These are phyloP conservation scores for Stichodactyla helianthus DNA, from an alignment of 64 coral and sea anemone genomes.

Conservation along the genomic window DNA sequence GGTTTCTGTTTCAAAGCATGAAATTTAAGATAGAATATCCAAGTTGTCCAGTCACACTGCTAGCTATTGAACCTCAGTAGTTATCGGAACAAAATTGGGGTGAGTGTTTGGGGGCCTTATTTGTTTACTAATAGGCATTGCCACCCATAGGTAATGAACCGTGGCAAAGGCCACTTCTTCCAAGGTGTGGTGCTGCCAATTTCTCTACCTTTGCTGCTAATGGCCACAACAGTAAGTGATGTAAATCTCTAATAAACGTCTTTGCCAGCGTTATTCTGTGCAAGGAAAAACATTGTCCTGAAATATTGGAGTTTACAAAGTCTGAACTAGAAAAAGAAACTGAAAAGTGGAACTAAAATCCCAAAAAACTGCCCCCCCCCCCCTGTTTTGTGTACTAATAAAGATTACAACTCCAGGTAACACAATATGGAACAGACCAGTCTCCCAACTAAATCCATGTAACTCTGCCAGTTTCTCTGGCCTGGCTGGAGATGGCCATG, in stretches of 20 bases:
- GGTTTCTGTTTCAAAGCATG: too few relatives aligned
- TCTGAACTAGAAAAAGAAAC: too few relatives aligned
- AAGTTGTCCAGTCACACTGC: too few relatives aligned
- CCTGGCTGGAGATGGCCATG: conserved; percentile 69
- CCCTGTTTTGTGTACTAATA: conserved; percentile 40
- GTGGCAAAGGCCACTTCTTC: conserved; percentile 19
- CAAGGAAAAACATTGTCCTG: too few relatives aligned
- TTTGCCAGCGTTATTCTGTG: too few relatives aligned
- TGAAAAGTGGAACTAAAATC: too few relatives aligned
- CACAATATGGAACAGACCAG: conserved; percentile 57
- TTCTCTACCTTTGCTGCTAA: background rate
- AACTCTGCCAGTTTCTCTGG: conserved; percentile 30
- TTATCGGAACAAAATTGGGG: background rate
- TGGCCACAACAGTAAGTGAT: background rate
- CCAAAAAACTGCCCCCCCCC: background rate
- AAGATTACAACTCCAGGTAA: conserved; percentile 40
- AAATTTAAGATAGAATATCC: too few relatives aligned
- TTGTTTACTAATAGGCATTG: conserved; percentile 35
- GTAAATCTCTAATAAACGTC: too few relatives aligned
- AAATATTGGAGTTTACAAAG: too few relatives aligned
- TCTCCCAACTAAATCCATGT: background rate
- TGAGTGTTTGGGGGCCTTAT: background rate
- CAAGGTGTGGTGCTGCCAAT: conserved; percentile 11
- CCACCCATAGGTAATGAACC: conserved; percentile 5
- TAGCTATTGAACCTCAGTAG: background rate